phyloP scores from a whole-genome alignment of 2,797 vertebrate species.

The Pampus argenteus region DNA sequence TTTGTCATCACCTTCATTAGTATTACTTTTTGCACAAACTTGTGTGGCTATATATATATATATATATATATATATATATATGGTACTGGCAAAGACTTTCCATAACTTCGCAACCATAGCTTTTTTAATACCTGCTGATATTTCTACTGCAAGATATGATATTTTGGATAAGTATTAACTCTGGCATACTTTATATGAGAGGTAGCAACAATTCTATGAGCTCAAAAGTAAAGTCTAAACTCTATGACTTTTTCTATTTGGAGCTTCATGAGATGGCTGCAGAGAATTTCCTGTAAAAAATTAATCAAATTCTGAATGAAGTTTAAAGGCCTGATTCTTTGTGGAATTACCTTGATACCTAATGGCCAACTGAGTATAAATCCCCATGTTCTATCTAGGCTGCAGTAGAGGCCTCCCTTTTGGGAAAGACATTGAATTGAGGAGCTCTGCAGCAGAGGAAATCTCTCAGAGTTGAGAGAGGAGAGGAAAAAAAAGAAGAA shows the following conservation, averaged over 20 bases:
- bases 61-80: background rate
- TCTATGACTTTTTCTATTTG: constrained; percentile 10
- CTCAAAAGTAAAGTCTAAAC: constrained; percentile 11
- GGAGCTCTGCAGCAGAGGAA: constrained; percentile 28
- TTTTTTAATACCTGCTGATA: constrained; percentile 2
- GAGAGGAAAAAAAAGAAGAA: constrained; percentile 27
- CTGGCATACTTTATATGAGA: background rate
- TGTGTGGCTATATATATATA: constrained; percentile 31
- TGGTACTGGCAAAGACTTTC: too few species aligned
- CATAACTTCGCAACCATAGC: background rate
- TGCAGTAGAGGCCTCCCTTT: constrained; percentile 35
- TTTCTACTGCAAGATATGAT: background rate
- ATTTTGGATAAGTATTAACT: background rate
- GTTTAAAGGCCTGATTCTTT: constrained; percentile 23
- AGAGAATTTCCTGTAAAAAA: constrained; percentile 31
- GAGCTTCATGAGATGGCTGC: constrained; percentile 29
- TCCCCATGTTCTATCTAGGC: constrained; percentile 21
- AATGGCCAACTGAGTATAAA: constrained; percentile 23
- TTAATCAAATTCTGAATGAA: constrained; percentile 33
- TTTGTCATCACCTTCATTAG: constrained; percentile 43
- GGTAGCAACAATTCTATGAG: constrained; percentile 1
- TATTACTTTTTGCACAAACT: constrained; percentile 9
- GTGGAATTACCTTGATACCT: constrained; percentile 32
- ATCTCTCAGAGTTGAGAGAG: constrained; percentile 31
- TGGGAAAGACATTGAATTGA: constrained; percentile 37